Evolutionary conservation across 2,797 vertebrate species (phyloP), one percentile per base, ranked within the genome.

Genomic region (Sparus aurata): DNA sequence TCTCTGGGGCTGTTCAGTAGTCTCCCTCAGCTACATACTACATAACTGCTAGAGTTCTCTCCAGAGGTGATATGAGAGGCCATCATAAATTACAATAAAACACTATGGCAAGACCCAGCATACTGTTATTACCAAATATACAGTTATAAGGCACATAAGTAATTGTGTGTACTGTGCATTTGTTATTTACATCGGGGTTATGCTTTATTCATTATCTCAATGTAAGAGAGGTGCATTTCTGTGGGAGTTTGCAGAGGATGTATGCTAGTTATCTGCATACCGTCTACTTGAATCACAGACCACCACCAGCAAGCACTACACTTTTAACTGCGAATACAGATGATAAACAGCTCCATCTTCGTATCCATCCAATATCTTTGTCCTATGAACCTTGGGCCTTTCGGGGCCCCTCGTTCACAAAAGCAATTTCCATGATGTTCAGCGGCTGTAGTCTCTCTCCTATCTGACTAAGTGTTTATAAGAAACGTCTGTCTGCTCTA

Each of bases 91-190:
- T 92, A 93, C 77, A 87, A 88, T 92, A 90, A 94, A 92, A 83
- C 81, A 86, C 85, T 82, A 80, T 38, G 81, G 50, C 79, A 87
- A 82, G 75, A 80, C 84, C 62, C 73, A 47, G 75, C 34, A 12
- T 46, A 43, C 69, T 62, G 71, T 84, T 84, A 82, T 90, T 89
- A 86, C 87, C 85, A 87, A 92, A 91, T 85, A 83, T 82, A 87
- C 83, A 68, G 82, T 89, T 88, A 87, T 85, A 83, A 91, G 93
- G 87, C 91, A 85, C 27, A 77, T 66, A 88, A 88, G 92, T 91
- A 94, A 95, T 93, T 92, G 92, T 82, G 87, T 85, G 89, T 93
- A 92, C 93, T 90, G 82, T 58, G 27, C 88, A 92, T 94, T 92
- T 92, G 94, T 92, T 85, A 87, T 77, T 82, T 81, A 80, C 79